Percentiles rank a stretch among this genome's conserved stretches.
Evolutionary conservation across 2,888 invertebrate genomes (phyloP).

Genomic region (Eristalinus aeneus): DNA sequence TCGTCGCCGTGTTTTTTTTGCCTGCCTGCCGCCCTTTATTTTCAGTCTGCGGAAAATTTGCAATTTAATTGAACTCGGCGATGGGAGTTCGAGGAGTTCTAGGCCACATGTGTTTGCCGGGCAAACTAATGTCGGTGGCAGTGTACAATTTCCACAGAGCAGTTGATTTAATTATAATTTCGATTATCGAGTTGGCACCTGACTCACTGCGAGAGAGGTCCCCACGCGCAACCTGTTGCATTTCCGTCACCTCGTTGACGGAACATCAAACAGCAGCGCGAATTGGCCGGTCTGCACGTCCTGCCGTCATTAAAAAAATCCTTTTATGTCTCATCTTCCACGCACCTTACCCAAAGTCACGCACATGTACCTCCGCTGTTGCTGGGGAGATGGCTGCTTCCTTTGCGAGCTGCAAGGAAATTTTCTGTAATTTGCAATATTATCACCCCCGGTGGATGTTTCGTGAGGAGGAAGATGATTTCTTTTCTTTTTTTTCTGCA

Average conservation of each 20-base stretch:
- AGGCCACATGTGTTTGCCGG: not conserved
- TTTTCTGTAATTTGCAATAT: slow-evolving; percentile 47
- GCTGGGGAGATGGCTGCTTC: not conserved
- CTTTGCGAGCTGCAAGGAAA: slow-evolving; percentile 20
- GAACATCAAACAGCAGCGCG: not conserved
- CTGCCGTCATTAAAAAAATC: slow-evolving; percentile 3
- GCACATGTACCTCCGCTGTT: not conserved
- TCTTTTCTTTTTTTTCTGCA: not conserved
- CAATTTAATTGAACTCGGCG: slow-evolving; percentile 15
- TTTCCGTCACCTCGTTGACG: not conserved
- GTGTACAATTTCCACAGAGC: not conserved
- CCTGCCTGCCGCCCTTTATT: no score
- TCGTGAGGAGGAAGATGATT: not conserved
- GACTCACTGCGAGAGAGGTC: no score
- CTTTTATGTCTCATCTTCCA: not conserved
- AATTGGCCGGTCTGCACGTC: not conserved
- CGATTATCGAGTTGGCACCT: slow-evolving; percentile 19
- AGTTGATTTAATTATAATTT: slow-evolving; percentile 34
- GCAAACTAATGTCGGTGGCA: not conserved
- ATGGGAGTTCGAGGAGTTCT: not conserved
- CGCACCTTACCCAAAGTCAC: not conserved
- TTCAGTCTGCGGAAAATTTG: not conserved
- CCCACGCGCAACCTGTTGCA: not conserved
- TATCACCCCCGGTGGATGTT: slow-evolving; percentile 31
- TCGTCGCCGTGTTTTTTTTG: no score